A percentile compares a stretch with the other conserved stretches of the same genome.
Conservation (phyloP, 2,113 vertebrate genomes). For the Salminus brasiliensis region DNA sequence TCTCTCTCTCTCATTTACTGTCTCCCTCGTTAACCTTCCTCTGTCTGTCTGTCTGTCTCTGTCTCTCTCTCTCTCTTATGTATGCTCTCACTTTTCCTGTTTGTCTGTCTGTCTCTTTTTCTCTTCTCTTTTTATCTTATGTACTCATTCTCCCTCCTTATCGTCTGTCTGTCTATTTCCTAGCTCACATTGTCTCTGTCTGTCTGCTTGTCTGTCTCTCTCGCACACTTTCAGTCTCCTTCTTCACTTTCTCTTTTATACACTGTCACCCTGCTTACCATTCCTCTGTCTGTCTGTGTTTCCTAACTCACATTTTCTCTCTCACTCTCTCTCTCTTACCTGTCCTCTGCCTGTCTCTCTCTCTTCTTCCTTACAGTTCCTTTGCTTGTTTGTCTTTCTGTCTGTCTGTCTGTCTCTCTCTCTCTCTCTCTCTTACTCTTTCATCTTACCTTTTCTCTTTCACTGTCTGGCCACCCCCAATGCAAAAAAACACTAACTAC, state of each 20-base stretch:
- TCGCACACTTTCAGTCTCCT: not conserved
- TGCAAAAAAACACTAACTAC: not conserved
- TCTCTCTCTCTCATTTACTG: too few relatives aligned
- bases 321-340: not conserved
- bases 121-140: too few relatives aligned
- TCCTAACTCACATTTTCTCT: not conserved
- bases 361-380: not conserved
- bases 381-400: not conserved
- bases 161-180: too few relatives aligned
- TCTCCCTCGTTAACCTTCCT: not conserved
- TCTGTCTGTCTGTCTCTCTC: not conserved
- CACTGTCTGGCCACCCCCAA: too few relatives aligned
- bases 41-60: not conserved
- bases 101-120: not conserved
- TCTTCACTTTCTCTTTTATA: not conserved
- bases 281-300: not conserved
- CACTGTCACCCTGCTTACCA: not conserved
- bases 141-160: too few relatives aligned
- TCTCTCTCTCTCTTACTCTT: not conserved
- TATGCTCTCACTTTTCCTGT: not conserved
- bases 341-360: not conserved
- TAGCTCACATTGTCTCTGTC: too few relatives aligned
- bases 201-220: not conserved
- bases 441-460: not conserved
- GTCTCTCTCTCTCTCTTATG: not conserved